phyloP scores from a whole-genome alignment of 2,113 vertebrate species.

The Podiceps cristatus region DNA sequence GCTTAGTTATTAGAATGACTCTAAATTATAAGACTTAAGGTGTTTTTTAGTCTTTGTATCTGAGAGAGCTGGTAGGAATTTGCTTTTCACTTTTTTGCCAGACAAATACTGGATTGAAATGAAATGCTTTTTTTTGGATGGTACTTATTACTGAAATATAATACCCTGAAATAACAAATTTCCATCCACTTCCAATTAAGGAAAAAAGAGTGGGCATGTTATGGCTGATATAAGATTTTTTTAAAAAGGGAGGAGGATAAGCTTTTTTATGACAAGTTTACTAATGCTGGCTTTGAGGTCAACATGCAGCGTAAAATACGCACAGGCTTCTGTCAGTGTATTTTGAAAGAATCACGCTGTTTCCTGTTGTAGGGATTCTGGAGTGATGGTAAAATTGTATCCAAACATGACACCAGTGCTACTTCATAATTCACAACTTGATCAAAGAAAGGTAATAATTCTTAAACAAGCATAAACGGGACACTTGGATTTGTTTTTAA shows the following conservation, averaged over 20 bases:
- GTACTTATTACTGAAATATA: neutral
- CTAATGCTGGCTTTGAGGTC: neutral
- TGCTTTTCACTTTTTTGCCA: neutral
- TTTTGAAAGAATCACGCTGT: conserved; percentile 4
- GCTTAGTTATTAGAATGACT: neutral
- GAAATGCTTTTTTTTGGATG: neutral
- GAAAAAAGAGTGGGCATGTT: neutral
- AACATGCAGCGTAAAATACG: neutral
- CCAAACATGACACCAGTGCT: conserved; percentile 95
- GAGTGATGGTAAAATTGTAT: conserved; percentile 98
- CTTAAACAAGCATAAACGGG: neutral
- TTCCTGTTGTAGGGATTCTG: conserved; percentile 83
- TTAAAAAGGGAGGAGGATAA: neutral
- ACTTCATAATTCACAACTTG: conserved; percentile 96
- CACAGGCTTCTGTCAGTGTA: neutral
- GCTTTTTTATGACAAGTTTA: neutral
- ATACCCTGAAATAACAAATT: neutral
- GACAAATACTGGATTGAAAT: neutral
- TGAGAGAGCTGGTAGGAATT: neutral
- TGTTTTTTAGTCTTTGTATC: neutral
- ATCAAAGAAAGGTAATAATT: conserved; percentile 90
- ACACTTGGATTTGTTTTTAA: neutral
- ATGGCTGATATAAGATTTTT: neutral
- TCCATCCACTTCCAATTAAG: neutral
- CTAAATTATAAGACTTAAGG: neutral